Evolutionary conservation across 2,888 invertebrate species (phyloP).

Genomic region (Dasypolia templi): DNA sequence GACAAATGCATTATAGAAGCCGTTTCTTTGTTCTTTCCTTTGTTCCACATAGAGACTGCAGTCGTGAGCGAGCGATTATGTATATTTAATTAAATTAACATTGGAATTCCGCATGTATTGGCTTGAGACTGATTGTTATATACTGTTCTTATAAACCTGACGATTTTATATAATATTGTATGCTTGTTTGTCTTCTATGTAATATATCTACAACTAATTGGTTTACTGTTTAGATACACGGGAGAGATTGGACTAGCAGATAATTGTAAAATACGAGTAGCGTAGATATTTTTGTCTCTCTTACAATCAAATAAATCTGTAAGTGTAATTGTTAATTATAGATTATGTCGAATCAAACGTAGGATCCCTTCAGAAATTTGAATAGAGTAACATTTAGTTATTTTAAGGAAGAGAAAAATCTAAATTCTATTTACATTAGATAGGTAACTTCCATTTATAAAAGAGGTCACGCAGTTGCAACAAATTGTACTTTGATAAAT

Average conservation of each 20-base stretch:
- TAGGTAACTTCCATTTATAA: background rate
- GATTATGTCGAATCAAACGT: background rate
- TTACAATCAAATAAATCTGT: background rate
- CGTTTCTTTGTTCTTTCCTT: conserved; percentile 11
- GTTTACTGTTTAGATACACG: conserved; percentile 54
- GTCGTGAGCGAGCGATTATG: conserved; percentile 68
- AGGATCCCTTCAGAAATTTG: background rate
- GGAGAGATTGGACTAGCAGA: conserved; percentile 5
- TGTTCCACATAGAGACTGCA: conserved; percentile 41
- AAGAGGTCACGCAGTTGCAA: background rate
- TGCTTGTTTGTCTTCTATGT: conserved; percentile 71
- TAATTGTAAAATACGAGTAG: background rate
- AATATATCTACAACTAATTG: conserved; percentile 53
- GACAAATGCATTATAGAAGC: conserved; percentile 15
- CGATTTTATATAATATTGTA: conserved; percentile 74
- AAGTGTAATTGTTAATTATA: no score
- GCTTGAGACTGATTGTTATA: conserved; percentile 88
- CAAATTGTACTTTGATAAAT: conserved; percentile 5
- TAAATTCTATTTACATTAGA: background rate
- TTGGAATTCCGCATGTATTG: conserved; percentile 80
- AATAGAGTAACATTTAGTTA: background rate
- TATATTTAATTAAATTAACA: conserved; percentile 77
- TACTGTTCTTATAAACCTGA: conserved; percentile 79
- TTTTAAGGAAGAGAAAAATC: background rate
- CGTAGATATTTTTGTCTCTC: background rate